Base-by-base conservation (phyloP, 1,140 invertebrate species). In the Aradophagus sp. region DNA sequence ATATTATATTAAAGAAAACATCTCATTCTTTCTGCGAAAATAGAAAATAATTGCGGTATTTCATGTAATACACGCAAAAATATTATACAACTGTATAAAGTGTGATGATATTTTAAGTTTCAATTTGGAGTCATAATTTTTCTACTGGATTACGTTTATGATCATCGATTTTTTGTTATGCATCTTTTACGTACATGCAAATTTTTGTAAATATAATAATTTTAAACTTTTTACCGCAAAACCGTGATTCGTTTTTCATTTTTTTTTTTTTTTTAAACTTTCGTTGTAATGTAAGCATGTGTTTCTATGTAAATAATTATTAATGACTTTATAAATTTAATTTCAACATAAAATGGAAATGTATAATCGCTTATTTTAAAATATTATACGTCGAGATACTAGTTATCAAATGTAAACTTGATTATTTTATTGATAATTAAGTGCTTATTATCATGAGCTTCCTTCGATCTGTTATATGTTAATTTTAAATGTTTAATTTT, bases 401-500 rank as follows among this genome's bases (percentile, higher is more conserved):
- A 12, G n/a, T 36, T 56, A 15, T 36, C 15, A 23, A 32, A 3
- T 13, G 8, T 35, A 27, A 36, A 41, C 8, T 42, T 41, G n/a
- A n/a, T n/a, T n/a, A n/a, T n/a, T n/a, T n/a, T n/a, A n/a, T n/a
- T n/a, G n/a, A n/a, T n/a, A n/a, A n/a, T n/a, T n/a, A n/a, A n/a
- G n/a, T 45, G 20, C 35, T 47, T 27, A 27, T 1, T 12, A 2
- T 19, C 42, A 4, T 34, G 45, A 62, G 45, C 58, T 62, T 62
- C 45, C 58, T 8, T 48, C n/a, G 8, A 59, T 6, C 4, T 34
- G 29, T 62, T 62, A 29, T 19, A 41, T 35, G 27, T 19, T 50
- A 50, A 12, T 26, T 38, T 62, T 12, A 20, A 42, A 32, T 16
- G 5, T 16, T 50, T 50, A 32, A 52, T 41, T 62, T 32, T 62